phyloP scores from a whole-genome alignment of 2,888 invertebrate genomes.

The Nephrotoma guestfalica region DNA sequence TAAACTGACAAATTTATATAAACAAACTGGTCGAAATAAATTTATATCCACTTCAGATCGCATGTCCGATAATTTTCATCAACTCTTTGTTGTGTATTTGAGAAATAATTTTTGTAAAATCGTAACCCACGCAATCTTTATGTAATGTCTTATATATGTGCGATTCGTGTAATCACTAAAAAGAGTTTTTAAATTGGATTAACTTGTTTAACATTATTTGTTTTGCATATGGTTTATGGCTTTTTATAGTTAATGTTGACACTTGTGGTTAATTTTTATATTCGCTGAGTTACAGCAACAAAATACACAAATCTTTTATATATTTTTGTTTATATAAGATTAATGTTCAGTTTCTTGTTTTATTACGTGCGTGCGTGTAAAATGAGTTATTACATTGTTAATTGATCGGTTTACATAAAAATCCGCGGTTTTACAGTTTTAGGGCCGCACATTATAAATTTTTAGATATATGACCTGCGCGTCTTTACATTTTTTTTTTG shows the following conservation, averaged over 20 bases:
- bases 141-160: not conserved
- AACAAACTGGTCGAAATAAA: not conserved
- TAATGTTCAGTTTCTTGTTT: not conserved
- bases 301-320: not conserved
- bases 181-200: not conserved
- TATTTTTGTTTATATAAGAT: not conserved
- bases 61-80: not conserved
- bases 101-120: not conserved
- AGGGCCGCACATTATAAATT: not conserved
- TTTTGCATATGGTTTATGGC: not conserved
- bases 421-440: not conserved
- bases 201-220: not conserved
- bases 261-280: not conserved
- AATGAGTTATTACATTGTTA: not conserved
- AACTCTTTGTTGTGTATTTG: not conserved
- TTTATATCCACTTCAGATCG: not conserved
- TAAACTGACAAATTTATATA: not conserved
- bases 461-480: not conserved
- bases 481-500: not conserved
- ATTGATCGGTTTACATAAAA: not conserved
- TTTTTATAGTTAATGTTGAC: not conserved
- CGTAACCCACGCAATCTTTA: not conserved
- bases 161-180: not conserved
- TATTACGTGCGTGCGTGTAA: not conserved
- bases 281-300: not conserved